Percentiles rank a stretch among this genome's conserved stretches.
phyloP scores from a whole-genome alignment of 1,140 invertebrate species.

The Branchinecta lindahli region DNA sequence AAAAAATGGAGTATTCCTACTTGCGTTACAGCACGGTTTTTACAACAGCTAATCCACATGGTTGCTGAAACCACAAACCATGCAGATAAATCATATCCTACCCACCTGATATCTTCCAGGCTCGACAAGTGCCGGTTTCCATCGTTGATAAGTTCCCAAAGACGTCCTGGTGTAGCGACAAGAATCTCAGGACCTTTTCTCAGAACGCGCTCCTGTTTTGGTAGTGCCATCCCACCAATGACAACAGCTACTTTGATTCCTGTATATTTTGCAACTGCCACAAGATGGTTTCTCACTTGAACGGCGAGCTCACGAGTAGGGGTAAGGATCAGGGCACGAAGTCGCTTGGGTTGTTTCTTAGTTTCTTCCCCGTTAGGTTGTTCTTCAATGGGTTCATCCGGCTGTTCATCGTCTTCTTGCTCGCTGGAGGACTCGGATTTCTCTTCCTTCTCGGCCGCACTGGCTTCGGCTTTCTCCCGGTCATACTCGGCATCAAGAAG shows the following conservation, averaged over 20 bases:
- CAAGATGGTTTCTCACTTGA: slow-evolving; percentile 76
- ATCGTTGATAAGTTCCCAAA: slow-evolving; percentile 79
- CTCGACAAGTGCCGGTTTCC: slow-evolving; percentile 57
- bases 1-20: no score
- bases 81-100: no score
- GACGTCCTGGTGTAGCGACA: slow-evolving; percentile 83
- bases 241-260: slow-evolving; percentile 56
- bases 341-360: slow-evolving; percentile 18
- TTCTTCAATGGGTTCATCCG: slow-evolving; percentile 29
- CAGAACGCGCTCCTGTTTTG: slow-evolving; percentile 80
- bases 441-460: slow-evolving; percentile 19
- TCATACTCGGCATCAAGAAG: slow-evolving; percentile 13
- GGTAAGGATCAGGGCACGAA: slow-evolving; percentile 72
- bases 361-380: slow-evolving; percentile 19
- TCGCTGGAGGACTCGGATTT: slow-evolving; percentile 21
- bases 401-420: slow-evolving; percentile 28
- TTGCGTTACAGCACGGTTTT: no score
- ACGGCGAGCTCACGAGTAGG: slow-evolving; percentile 90
- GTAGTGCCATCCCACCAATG: slow-evolving; percentile 71
- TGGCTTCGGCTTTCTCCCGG: neutral
- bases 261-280: slow-evolving; percentile 61
- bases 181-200: slow-evolving; percentile 69
- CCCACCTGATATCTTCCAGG: slow-evolving; percentile 47
- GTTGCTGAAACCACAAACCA: no score
- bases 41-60: no score